Conservation (phyloP, 2,113 vertebrate genomes). For the Pseudopipra pipra region DNA sequence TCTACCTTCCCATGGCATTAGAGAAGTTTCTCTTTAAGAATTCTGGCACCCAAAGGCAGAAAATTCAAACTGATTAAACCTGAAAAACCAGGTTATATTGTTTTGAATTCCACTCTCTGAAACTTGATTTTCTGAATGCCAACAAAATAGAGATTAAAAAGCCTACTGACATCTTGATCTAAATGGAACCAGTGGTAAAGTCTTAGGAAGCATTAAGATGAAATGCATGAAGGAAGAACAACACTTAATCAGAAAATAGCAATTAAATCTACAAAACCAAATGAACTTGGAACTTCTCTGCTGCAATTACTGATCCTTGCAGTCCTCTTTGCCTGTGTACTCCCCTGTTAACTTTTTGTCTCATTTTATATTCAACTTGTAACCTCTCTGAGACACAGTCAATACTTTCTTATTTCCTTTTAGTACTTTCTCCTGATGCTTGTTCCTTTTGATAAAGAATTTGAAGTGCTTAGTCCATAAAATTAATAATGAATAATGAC, state of each 20-base stretch:
- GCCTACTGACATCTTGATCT: background rate
- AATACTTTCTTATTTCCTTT: background rate
- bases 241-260: background rate
- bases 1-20: background rate
- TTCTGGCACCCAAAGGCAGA: background rate
- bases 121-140: background rate
- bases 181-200: background rate
- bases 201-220: background rate
- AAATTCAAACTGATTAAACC: background rate
- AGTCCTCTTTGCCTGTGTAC: background rate
- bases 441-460: background rate
- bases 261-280: background rate
- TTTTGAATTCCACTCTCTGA: background rate
- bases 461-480: background rate
- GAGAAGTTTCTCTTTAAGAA: background rate
- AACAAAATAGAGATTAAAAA: background rate
- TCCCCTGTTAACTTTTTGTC: background rate
- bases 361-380: background rate
- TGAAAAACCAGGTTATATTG: background rate
- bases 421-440: background rate
- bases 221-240: background rate
- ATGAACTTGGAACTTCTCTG: background rate
- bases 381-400: background rate
- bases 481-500: background rate
- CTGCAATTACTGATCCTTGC: background rate